Percentiles rank a stretch among this genome's conserved stretches.
Conservation (phyloP, 30 jellyfish, hydroid and myxozoan species). For the Aurelia aurita complex sp. Pacific region DNA sequence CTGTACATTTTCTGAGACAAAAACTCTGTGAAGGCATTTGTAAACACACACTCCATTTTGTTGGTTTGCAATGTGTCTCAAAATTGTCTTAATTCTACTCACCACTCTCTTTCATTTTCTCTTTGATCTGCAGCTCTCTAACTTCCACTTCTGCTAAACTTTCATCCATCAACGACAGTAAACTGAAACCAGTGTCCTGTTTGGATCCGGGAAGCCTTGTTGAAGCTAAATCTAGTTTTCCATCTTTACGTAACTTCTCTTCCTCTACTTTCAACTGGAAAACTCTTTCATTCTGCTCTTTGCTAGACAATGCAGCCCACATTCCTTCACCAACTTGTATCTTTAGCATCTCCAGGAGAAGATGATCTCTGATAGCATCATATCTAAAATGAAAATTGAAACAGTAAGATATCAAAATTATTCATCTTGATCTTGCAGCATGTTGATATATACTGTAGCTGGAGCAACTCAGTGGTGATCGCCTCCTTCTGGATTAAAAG, state of each 20-base stretch:
- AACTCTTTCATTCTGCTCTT: conserved; percentile 86
- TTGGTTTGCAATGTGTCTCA: too few species aligned
- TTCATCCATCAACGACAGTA: conserved; percentile 81
- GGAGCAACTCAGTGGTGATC: too few species aligned
- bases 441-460: too few species aligned
- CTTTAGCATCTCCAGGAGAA: conserved; percentile 82
- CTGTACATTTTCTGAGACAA: too few species aligned
- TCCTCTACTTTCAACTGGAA: conserved; percentile 79
- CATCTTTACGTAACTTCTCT: conserved; percentile 80
- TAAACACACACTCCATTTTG: too few species aligned
- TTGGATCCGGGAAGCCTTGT: conserved; percentile 81
- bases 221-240: conserved; percentile 66
- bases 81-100: background rate
- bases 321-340: conserved; percentile 90
- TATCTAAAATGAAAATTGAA: conserved; percentile 43
- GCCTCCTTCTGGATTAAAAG: too few species aligned
- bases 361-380: conserved; percentile 74
- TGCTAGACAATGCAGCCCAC: conserved; percentile 89
- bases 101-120: conserved; percentile 83
- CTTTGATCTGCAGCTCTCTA: conserved; percentile 58
- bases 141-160: conserved; percentile 68
- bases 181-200: conserved; percentile 31
- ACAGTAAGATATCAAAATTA: too few species aligned
- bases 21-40: too few species aligned
- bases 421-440: too few species aligned